Evolutionary conservation across 2,797 vertebrate species (phyloP).

Genomic region (Cynodonichthys magdalenae): DNA sequence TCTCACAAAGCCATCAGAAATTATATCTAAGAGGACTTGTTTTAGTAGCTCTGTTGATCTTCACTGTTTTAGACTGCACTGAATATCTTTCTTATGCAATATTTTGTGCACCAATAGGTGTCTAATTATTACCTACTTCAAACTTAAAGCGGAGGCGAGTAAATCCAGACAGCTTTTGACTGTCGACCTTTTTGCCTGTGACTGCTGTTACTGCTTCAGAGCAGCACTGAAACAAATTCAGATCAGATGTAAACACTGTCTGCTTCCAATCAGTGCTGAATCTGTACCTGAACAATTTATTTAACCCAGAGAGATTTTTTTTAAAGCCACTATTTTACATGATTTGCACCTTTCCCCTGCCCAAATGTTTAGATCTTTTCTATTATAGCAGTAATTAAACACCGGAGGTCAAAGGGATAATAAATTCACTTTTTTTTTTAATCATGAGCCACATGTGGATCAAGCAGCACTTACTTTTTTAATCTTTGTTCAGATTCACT

Average conservation of each 20-base stretch:
- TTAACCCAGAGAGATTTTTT: slow-evolving; percentile 33
- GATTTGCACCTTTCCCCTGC: slow-evolving; percentile 41
- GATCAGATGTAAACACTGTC: slow-evolving; percentile 31
- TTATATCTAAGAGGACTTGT: slow-evolving; percentile 27
- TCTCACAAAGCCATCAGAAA: slow-evolving; percentile 54
- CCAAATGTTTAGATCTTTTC: slow-evolving; percentile 22
- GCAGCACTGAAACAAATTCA: slow-evolving; percentile 52
- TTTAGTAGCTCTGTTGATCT: slow-evolving; percentile 42
- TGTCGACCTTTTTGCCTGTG: slow-evolving; percentile 69
- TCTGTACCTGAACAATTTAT: slow-evolving; percentile 52
- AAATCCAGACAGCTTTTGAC: slow-evolving; percentile 48
- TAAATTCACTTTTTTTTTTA: slow-evolving; percentile 11
- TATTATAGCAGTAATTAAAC: not conserved
- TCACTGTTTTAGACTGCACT: slow-evolving; percentile 74
- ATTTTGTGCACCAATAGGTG: slow-evolving; percentile 63
- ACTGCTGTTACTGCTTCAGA: slow-evolving; percentile 73
- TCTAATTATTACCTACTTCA: slow-evolving; percentile 58
- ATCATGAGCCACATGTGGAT: slow-evolving; percentile 19
- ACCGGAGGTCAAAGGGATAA: slow-evolving; percentile 4
- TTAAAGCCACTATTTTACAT: slow-evolving; percentile 45
- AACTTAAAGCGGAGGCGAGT: slow-evolving; percentile 48
- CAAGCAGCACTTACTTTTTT: slow-evolving; percentile 7
- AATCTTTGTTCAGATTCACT: slow-evolving; percentile 36
- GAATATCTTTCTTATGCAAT: slow-evolving; percentile 54
- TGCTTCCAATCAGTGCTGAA: slow-evolving; percentile 51